These are phyloP conservation scores for Dicyrtomina minuta DNA, from an alignment of 2,888 invertebrate species.

Conservation along the genomic window DNA sequence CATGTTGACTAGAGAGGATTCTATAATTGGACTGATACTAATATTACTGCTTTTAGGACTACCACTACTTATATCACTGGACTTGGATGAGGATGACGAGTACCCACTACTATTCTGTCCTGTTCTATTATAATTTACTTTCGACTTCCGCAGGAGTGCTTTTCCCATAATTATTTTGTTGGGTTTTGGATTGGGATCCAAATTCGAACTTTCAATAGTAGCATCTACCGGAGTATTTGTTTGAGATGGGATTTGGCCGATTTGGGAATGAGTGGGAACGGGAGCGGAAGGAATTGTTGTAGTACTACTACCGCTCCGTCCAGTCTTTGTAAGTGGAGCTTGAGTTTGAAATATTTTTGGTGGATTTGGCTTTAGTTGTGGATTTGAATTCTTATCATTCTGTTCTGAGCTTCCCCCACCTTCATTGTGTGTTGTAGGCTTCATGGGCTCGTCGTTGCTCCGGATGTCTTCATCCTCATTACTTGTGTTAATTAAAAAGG, in stretches of 20 bases:
- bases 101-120: too few species aligned
- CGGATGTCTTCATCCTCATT: not conserved
- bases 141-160: not conserved
- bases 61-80: too few species aligned
- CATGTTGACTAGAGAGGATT: too few species aligned
- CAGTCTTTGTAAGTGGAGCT: too few species aligned
- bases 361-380: not conserved
- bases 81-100: too few species aligned
- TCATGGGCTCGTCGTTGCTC: not conserved
- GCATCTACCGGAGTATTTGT: too few species aligned
- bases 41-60: too few species aligned
- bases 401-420: not conserved
- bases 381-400: not conserved
- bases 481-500: conserved; percentile 10
- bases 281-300: conserved; percentile 11
- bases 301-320: too few species aligned
- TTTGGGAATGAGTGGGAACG: not conserved
- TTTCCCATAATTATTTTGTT: conserved; percentile 8
- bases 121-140: too few species aligned
- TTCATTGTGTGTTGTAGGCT: not conserved
- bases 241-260: too few species aligned
- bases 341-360: not conserved
- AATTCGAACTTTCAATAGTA: too few species aligned
- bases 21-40: too few species aligned
- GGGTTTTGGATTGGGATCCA: not conserved